Evolutionary conservation across 2,888 invertebrate genomes (phyloP), one percentile per base, ranked within the genome.

Genomic region (Eilema sororculum): DNA sequence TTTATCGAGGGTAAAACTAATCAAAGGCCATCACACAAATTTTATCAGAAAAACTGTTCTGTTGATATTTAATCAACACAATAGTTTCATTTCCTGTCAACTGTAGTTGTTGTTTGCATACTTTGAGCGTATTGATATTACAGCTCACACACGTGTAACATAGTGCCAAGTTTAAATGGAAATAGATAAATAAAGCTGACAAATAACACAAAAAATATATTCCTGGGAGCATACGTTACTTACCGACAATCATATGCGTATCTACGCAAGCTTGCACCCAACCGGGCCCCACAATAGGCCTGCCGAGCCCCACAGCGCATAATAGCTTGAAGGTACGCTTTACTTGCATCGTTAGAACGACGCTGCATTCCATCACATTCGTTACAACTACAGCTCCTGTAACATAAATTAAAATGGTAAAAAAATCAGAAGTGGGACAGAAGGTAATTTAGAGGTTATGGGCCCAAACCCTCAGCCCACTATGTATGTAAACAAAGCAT

Each of bases 261-360:
- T 93, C 91, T 0, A 77, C 84, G 58, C 95, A 95, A 13, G 93
- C 94, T 68, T 93, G 91, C 56, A 95, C 91, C 95, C 95, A 95
- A 64, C 66, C 65, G 0, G 90, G 89, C 0, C 94, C 95, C 0
- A 97, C 96, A 56, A 97, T 96, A 0, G 97, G 96, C 84, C 94
- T 93, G 61, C 96, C 96, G 59, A 95, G 92, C 0, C 96, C 96
- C 65, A 97, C 91, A 0, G 96, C 96, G 33, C 96, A 93, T 24
- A 97, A 86, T 77, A 96, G 84, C 87, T 97, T 97, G 81, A 95
- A 95, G 0, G 97, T 96, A 4, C 97, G 91, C 85, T 94, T 95
- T 9, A 96, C 91, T 61, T 91, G 90, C 77, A 94, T 87, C 22
- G 96, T 96, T 68, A 97, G 88, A 59, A 97, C 86, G 33, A 97